Evolutionary conservation across 2,888 invertebrate species (phyloP), one percentile per base, ranked within the genome.

Genomic region (Sphecodes monilicornis): DNA sequence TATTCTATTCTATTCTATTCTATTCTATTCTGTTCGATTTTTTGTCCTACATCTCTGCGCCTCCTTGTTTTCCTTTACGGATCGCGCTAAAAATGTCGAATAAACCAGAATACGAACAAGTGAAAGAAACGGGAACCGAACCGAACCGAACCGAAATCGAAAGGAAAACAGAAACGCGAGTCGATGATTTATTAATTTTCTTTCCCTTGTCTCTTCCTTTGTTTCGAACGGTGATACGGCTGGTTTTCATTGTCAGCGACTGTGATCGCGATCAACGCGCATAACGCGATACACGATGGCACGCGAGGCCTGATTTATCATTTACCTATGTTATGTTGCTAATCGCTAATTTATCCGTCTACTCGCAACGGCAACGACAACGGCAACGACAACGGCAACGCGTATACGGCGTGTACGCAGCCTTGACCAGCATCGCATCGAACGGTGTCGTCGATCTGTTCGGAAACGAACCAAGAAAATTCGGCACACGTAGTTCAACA

Each of bases 341-440:
- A 81, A 72, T 69, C 39, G 73, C 68, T 74, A 60, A 60, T 82
- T 83, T 82, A 81, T 68, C 36, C 82, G 43, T 72, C 26, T 76
- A 75, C 43, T 26, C 26, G 75, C 70, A 29, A 60, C 60, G 60
- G 60, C 26, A 26, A 26, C 54, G 26, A 26, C 43, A 43, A 43
- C 43, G 43, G 43, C 16, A 50, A 50, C 50, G 50, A 22, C 16
- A 60, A 60, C 60, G 60, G 60, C 60, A 60, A 60, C 60, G 60
- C 60, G 60, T 60, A 11, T 10, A 26, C 46, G 50, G 50, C 29
- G 57, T 69, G 32, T 50, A 32, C 41, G 70, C 50, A n/a, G 16
- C 18, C 11, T 68, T 10, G 41, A 60, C 60, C 43, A 11, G 29
- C 69, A 16, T 43, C 82, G 64, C 46, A 36, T 43, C 76, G 66